phyloP scores from a whole-genome alignment of 2,797 vertebrate species.

The Helicolenus hilgendorfi region DNA sequence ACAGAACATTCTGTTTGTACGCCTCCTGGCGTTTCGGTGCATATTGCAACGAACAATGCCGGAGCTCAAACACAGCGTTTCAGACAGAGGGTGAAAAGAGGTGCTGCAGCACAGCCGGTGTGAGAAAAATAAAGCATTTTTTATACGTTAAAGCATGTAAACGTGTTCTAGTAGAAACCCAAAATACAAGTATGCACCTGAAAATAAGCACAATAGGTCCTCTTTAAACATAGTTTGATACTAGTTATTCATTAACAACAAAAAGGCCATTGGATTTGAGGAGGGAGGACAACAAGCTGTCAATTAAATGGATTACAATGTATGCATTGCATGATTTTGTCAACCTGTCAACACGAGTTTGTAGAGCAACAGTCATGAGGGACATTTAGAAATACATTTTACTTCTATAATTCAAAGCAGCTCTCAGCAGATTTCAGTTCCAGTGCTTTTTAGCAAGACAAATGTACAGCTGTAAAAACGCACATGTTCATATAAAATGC shows the following conservation, averaged over 20 bases:
- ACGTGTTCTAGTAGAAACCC: neutral
- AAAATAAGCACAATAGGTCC: neutral
- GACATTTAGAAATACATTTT: neutral
- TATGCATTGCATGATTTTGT: neutral
- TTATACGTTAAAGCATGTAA: too few relatives aligned
- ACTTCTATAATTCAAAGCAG: neutral
- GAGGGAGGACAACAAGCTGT: neutral
- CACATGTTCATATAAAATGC: slow-evolving; percentile 16
- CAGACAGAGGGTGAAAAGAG: too few relatives aligned
- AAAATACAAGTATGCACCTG: neutral
- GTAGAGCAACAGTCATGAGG: neutral
- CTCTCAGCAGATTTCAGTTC: neutral
- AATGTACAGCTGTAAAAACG: slow-evolving; percentile 23
- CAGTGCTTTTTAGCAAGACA: neutral
- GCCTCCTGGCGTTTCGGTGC: too few relatives aligned
- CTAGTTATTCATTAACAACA: slow-evolving; percentile 13
- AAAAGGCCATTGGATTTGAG: neutral
- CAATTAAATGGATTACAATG: neutral
- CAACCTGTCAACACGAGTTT: neutral
- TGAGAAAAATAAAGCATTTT: too few relatives aligned
- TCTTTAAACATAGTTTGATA: neutral
- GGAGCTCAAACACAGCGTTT: too few relatives aligned
- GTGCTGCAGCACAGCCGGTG: too few relatives aligned
- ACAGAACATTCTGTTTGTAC: too few relatives aligned
- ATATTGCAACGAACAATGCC: too few relatives aligned